Base-by-base conservation (phyloP, 2,113 vertebrate species). In the Indicator maculatus region DNA sequence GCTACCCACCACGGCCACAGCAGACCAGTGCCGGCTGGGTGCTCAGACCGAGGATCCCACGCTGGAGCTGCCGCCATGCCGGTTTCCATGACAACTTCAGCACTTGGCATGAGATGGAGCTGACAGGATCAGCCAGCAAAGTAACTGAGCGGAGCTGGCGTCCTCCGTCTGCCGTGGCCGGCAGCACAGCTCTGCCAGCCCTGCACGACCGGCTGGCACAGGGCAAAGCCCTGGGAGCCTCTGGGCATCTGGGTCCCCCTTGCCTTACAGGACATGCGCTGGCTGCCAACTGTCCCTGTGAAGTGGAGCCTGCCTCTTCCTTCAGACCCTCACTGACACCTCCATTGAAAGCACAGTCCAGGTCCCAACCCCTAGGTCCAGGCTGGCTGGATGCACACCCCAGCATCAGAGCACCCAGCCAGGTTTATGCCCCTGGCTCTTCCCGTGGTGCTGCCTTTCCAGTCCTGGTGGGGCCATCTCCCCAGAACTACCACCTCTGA, bases 61-160 rank as follows among this genome's bases (percentile, higher is more conserved):
- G 10, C 38, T 1, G 76, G 80, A 90, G 85, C 82, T 44, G 92
- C 91, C 41, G n/a, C 94, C 81, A 47, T 74, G 72, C 91, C 2
- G 39, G 97, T 97, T 97, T 94, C 96, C 95, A 97, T 97, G 96
- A 87, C 53, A 3, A 97, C 96, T 89, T 96, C 96, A 96, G 93
- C 92, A 81, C 95, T 95, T 88, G 90, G 91, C 70, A 28, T 1
- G 80, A 94, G 96, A 96, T 95, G 94, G 93, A 93, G 95, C 88
- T 94, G 95, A 96, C 92, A 4, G 94, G 94, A 96, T 93, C 95
- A 95, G 93, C 75, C 92, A 74, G 90, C 80, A 81, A 61, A 96
- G 95, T 87, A 93, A 93, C 82, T 41, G 93, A 96, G 95, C 5
- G 2, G 93, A 95, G 86, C 89, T 72, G 93, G 83, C 81, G 1